Evolutionary conservation across 2,113 vertebrate species (phyloP).

Genomic region (Pteronura brasiliensis): DNA sequence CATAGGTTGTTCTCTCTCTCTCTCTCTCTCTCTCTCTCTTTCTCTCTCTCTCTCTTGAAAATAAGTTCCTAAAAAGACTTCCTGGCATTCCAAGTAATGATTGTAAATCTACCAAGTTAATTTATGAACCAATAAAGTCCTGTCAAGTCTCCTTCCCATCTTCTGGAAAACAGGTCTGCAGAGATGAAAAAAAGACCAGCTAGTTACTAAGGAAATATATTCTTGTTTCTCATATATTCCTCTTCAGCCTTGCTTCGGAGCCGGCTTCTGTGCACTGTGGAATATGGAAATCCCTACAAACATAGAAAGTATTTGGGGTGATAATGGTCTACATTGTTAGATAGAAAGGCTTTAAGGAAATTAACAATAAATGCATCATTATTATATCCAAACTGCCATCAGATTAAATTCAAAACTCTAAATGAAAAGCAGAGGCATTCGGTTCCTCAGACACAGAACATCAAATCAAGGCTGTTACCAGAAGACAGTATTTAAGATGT

Average conservation of each 20-base stretch:
- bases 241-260: conserved; percentile 65
- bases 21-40: not conserved
- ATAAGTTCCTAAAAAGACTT: conserved; percentile 77
- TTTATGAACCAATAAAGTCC: conserved; percentile 80
- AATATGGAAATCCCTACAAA: conserved; percentile 65
- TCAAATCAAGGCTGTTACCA: conserved; percentile 48
- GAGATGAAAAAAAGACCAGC: conserved; percentile 52
- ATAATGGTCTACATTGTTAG: conserved; percentile 68
- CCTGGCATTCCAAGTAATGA: conserved; percentile 69
- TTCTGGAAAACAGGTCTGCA: conserved; percentile 71
- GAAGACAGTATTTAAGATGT: conserved; percentile 49
- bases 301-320: conserved; percentile 29
- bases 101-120: conserved; percentile 78
- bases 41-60: conserved; percentile 27
- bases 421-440: conserved; percentile 72
- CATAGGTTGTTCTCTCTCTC: not conserved
- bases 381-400: conserved; percentile 72
- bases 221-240: conserved; percentile 68
- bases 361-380: conserved; percentile 73
- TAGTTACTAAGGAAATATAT: conserved; percentile 70
- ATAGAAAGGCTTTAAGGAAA: conserved; percentile 71
- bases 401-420: conserved; percentile 78
- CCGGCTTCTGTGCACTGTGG: not conserved
- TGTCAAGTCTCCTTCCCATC: conserved; percentile 77
- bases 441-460: conserved; percentile 52